Conservation (phyloP, 2,888 invertebrate species). For the Erebia epiphron region DNA sequence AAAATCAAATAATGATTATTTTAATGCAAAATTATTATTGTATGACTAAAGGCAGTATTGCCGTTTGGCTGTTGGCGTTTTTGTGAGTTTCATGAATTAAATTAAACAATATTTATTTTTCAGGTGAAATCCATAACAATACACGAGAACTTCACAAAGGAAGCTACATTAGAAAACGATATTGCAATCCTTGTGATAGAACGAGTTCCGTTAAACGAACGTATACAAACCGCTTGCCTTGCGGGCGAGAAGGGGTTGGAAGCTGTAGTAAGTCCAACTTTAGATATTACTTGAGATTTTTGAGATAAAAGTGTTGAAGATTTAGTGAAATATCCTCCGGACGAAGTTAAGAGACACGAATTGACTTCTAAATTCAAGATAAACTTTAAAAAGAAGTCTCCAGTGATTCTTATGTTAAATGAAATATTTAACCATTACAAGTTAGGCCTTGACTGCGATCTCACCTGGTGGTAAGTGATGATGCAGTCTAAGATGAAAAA, state of each 20-base stretch:
- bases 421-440: too few species aligned
- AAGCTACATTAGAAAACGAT: constrained; percentile 9
- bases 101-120: constrained; percentile 30
- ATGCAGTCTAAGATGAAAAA: too few species aligned
- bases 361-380: background rate
- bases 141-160: constrained; percentile 56
- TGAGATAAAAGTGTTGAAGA: background rate
- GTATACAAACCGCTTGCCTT: constrained; percentile 49
- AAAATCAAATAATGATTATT: too few species aligned
- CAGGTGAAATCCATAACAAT: constrained; percentile 57
- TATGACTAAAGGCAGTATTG: too few species aligned
- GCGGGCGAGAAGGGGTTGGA: constrained; percentile 43
- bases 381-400: too few species aligned
- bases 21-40: too few species aligned
- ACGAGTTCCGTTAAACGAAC: constrained; percentile 46
- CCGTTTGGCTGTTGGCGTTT: too few species aligned
- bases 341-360: background rate
- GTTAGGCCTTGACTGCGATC: too few species aligned
- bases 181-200: constrained; percentile 58
- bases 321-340: background rate
- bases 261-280: constrained; percentile 35
- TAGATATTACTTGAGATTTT: constrained; percentile 12
- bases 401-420: too few species aligned
- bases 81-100: background rate
- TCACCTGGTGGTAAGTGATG: too few species aligned